phyloP scores from a whole-genome alignment of 1,140 invertebrate genomes.

The Brachionus paranguensis region DNA sequence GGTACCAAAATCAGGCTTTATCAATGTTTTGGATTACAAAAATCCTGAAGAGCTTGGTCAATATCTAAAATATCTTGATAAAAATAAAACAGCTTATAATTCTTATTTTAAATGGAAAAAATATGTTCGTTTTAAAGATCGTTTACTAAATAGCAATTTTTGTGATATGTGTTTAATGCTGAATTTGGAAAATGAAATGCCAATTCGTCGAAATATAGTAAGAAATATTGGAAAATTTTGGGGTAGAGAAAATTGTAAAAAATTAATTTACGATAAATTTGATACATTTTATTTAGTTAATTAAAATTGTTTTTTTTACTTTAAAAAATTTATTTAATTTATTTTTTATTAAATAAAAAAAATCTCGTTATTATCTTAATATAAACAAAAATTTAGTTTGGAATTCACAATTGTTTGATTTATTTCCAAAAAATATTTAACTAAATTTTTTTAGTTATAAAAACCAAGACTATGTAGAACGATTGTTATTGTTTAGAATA shows the following conservation, averaged over 20 bases:
- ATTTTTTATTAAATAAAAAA: no score
- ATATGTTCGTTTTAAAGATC: not conserved
- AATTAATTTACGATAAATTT: no score
- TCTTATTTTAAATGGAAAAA: constrained; percentile 10
- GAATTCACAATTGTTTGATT: no score
- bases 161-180: not conserved
- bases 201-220: not conserved
- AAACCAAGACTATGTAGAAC: no score
- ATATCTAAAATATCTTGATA: constrained; percentile 40
- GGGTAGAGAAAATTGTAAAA: not conserved
- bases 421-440: no score
- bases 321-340: no score
- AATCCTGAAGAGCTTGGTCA: constrained; percentile 40
- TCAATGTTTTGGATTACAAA: constrained; percentile 40
- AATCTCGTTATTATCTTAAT: no score
- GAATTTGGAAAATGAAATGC: not conserved
- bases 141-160: not conserved
- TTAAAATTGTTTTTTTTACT: no score
- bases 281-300: no score
- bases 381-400: no score
- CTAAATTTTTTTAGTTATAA: no score
- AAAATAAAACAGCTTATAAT: not conserved
- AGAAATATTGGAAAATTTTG: not conserved
- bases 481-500: no score
- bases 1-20: constrained; percentile 14